A percentile compares a stretch with the other conserved stretches of the same genome.
Conservation (phyloP, 2,888 invertebrate genomes). For the Callimorpha dominula region DNA sequence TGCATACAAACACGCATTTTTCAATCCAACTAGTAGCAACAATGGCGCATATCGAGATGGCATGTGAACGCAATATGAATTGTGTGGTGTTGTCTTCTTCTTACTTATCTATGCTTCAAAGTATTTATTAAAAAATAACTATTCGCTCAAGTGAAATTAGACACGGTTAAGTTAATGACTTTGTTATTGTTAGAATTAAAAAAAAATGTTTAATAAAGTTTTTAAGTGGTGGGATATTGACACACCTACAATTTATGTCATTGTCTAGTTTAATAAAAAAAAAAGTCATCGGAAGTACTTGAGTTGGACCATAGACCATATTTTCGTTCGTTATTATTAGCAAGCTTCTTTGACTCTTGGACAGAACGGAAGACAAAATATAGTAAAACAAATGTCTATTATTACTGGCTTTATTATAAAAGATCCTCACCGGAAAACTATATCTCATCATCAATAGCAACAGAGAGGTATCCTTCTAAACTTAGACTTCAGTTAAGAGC, state of each 20-base stretch:
- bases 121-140: background rate
- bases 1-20: conserved; percentile 82
- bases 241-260: background rate
- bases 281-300: background rate
- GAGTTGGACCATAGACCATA: background rate
- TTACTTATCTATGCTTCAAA: background rate
- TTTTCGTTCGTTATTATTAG: too few relatives aligned
- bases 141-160: background rate
- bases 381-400: too few relatives aligned
- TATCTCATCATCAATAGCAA: too few relatives aligned
- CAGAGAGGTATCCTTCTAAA: too few relatives aligned
- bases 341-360: too few relatives aligned
- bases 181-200: too few relatives aligned
- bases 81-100: conserved; percentile 14
- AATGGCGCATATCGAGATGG: conserved; percentile 72
- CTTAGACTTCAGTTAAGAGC: too few relatives aligned
- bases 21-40: conserved; percentile 62
- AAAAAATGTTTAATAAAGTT: too few relatives aligned
- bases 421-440: too few relatives aligned
- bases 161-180: background rate
- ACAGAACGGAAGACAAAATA: too few relatives aligned
- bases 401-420: too few relatives aligned
- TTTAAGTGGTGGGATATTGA: background rate
- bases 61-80: conserved; percentile 56
- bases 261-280: background rate